phyloP scores from a whole-genome alignment of 2,888 invertebrate species.

The Aleiodes testaceus region DNA sequence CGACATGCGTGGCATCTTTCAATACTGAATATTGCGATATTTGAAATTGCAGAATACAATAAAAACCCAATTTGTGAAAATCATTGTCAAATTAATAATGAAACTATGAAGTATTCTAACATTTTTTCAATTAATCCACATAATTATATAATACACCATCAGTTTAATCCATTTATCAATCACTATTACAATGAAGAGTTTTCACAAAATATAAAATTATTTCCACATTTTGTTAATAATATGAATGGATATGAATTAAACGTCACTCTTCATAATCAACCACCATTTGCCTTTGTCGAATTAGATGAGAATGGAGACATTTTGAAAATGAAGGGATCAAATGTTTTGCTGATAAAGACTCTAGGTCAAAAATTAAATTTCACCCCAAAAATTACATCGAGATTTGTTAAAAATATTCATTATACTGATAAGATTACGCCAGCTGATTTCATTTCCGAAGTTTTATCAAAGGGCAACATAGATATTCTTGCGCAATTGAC shows the following conservation, averaged over 20 bases:
- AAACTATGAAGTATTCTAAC: too few species aligned
- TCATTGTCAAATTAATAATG: neutral
- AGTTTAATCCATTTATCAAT: slow-evolving; percentile 48
- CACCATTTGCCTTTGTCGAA: slow-evolving; percentile 34
- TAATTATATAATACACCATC: slow-evolving; percentile 39
- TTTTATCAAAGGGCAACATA: slow-evolving; percentile 30
- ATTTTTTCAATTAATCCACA: too few species aligned
- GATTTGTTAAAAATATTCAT: neutral
- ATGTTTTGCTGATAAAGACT: slow-evolving; percentile 17
- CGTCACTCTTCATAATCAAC: slow-evolving; percentile 7
- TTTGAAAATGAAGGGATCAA: slow-evolving; percentile 14
- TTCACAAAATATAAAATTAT: slow-evolving; percentile 38
- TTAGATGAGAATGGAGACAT: slow-evolving; percentile 32
- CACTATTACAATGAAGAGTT: slow-evolving; percentile 26
- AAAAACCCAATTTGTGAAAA: neutral
- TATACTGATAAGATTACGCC: neutral
- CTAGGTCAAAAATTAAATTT: slow-evolving; percentile 50
- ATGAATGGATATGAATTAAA: slow-evolving; percentile 51
- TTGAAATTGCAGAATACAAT: neutral
- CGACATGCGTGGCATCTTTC: neutral
- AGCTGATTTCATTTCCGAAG: neutral
- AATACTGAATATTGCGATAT: neutral
- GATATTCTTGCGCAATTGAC: slow-evolving; percentile 43
- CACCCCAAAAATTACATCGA: slow-evolving; percentile 34
- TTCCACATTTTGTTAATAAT: slow-evolving; percentile 52